Evolutionary conservation across 2,113 vertebrate species (phyloP).

Genomic region (Hucho hucho): DNA sequence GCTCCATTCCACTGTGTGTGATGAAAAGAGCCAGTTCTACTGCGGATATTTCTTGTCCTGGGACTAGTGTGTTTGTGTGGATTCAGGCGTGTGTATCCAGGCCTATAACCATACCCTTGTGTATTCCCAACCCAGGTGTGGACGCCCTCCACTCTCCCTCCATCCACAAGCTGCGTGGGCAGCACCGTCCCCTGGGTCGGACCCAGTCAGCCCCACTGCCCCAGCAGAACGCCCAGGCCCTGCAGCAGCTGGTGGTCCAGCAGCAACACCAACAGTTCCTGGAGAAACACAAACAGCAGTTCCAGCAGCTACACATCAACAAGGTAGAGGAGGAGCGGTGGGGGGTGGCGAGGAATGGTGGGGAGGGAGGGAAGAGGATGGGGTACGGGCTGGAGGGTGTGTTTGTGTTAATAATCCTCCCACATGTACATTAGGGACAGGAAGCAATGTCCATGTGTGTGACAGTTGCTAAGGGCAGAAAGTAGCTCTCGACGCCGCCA

Average conservation of each 20-base stretch:
- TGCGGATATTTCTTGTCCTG: not conserved
- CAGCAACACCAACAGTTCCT: conserved; percentile 98
- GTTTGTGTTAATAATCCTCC: not conserved
- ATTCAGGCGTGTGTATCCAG: not conserved
- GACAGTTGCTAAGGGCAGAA: no score
- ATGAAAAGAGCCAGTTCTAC: no score
- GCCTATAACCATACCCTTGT: not conserved
- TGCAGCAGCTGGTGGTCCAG: conserved; percentile 95
- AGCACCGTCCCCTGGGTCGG: conserved; percentile 85
- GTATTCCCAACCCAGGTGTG: conserved; percentile 71
- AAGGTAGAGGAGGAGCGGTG: conserved; percentile 75
- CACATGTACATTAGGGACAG: conserved; percentile 28
- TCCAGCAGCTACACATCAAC: conserved; percentile 91
- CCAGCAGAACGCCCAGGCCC: conserved; percentile 73
- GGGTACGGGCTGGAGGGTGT: conserved; percentile 33
- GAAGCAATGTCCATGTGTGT: no score
- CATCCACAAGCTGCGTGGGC: conserved; percentile 86
- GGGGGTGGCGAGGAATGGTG: conserved; percentile 28
- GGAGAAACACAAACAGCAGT: conserved; percentile 98
- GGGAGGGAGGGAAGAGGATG: conserved; percentile 37
- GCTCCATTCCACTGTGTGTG: no score
- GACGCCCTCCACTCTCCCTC: conserved; percentile 81
- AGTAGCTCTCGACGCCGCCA: conserved; percentile 36
- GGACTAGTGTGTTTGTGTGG: not conserved
- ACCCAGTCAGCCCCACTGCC: conserved; percentile 72